Evolutionary conservation across 2,888 invertebrate species (phyloP).

Genomic region (Andrena minutula): DNA sequence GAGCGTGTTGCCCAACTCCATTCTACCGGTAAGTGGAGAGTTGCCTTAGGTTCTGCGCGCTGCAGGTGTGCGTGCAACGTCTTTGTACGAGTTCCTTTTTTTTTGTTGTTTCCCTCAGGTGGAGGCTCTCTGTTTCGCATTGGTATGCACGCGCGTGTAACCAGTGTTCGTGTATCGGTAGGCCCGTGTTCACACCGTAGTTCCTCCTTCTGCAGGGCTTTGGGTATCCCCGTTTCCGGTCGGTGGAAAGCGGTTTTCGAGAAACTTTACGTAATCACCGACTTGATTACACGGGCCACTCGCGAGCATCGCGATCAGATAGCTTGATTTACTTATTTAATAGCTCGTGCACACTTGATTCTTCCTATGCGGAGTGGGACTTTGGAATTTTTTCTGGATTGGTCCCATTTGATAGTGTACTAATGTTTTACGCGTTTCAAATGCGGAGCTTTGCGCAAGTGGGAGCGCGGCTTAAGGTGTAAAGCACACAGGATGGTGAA

Average conservation of each 20-base stretch:
- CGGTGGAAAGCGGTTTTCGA: constrained; percentile 78
- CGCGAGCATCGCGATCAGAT: constrained; percentile 1
- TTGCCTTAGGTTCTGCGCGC: constrained; percentile 46
- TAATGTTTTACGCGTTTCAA: no score
- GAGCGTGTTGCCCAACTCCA: constrained; percentile 66
- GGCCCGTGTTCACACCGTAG: constrained; percentile 80
- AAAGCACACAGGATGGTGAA: no score
- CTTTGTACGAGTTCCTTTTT: constrained; percentile 21
- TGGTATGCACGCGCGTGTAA: constrained; percentile 13
- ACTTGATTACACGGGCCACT: constrained; percentile 53
- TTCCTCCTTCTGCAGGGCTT: constrained; percentile 75
- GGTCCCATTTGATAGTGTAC: no score
- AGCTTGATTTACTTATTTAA: constrained; percentile 28
- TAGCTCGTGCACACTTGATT: no score
- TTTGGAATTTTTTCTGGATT: no score
- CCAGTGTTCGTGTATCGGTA: constrained; percentile 33
- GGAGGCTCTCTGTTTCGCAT: not conserved
- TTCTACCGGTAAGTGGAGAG: constrained; percentile 53
- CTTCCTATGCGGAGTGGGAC: no score
- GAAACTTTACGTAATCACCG: constrained; percentile 76
- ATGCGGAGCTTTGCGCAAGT: not conserved
- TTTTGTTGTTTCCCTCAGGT: not conserved
- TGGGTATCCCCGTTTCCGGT: constrained; percentile 69
- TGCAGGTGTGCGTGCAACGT: constrained; percentile 18
- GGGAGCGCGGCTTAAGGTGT: not conserved